Evolutionary conservation across 2,888 invertebrate genomes (phyloP), one percentile per base, ranked within the genome.

Genomic region (Papilio demoleus): DNA sequence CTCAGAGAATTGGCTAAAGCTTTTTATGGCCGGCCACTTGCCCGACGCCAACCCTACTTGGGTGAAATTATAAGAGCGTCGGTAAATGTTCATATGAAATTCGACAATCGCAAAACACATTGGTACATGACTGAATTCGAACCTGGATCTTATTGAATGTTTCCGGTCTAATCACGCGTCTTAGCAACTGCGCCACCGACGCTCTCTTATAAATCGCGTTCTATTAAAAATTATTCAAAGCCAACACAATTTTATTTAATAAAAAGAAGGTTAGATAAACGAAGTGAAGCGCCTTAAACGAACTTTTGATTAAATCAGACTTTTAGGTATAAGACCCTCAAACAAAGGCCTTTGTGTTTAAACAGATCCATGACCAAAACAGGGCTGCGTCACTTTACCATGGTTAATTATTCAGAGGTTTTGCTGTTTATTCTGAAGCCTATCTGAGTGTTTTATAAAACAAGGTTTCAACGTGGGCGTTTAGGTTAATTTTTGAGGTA

Each of bases 301-400:
- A 47, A 66, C 17, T 59, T 56, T 63, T 63, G 58, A 63, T 63
- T 68, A 63, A 68, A 68, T 68, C 58, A 31, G 58, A 58, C 45
- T 58, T 67, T 56, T 42, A 67, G 27, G 61, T 40, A 27, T 53
- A 62, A 61, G 42, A 22, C 34, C 12, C 42, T n/a, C 17, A 63
- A 68, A 68, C 63, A 68, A 68, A 63, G 47, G 58, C 47, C 68
- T 68, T 68, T 68, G 68, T 68, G 47, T 27, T 47, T 17, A 45
- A 63, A 68, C 45, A 42, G 22, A 45, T 24, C 47, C 58, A 45
- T 63, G 68, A 63, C 68, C 63, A 68, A 45, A n/a, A 47, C 63
- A 47, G 27, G 63, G 58, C 58, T 68, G 62, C 68, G 40, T 68
- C 58, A 47, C 67, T 53, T 61, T 53, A 63, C 58, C 6, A 36